A percentile compares a stretch with the other conserved stretches of the same genome.
Conservation (phyloP, 2,113 vertebrate species). For the Lophochroa leadbeateri region DNA sequence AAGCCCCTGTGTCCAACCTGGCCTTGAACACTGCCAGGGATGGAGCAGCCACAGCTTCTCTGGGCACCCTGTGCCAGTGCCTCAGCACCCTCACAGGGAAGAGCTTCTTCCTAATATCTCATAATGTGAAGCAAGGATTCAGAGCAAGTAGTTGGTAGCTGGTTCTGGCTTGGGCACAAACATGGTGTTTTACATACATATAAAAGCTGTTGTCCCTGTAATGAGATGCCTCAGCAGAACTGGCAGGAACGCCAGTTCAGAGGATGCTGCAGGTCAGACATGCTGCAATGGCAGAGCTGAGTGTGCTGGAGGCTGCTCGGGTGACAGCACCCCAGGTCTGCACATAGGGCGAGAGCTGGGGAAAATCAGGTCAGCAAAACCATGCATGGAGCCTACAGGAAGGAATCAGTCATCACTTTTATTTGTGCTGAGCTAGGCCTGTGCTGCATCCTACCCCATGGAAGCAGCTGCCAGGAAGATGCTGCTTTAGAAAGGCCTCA, state of each 20-base stretch:
- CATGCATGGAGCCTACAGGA: neutral
- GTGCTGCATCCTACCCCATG: neutral
- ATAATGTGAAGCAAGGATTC: neutral
- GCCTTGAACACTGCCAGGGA: neutral
- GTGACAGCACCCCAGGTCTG: neutral
- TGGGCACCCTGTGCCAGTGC: neutral
- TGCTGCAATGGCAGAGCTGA: neutral
- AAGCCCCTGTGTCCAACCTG: neutral
- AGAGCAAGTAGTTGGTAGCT: neutral
- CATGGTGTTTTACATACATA: fast-evolving
- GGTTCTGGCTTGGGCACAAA: neutral
- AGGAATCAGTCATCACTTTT: neutral
- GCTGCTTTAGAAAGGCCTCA: conserved; percentile 46
- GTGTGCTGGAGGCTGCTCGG: neutral
- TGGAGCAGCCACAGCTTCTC: neutral
- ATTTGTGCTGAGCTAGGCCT: neutral
- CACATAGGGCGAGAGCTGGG: neutral
- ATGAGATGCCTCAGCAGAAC: neutral
- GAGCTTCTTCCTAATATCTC: neutral
- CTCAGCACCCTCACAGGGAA: neutral
- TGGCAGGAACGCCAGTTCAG: neutral
- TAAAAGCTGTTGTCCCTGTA: neutral
- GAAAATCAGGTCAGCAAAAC: neutral
- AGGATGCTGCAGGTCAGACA: neutral
- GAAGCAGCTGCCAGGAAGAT: conserved; percentile 33